These are phyloP conservation scores for Tylochromis polylepis DNA, from an alignment of 2,113 vertebrate species.

Conservation along the genomic window DNA sequence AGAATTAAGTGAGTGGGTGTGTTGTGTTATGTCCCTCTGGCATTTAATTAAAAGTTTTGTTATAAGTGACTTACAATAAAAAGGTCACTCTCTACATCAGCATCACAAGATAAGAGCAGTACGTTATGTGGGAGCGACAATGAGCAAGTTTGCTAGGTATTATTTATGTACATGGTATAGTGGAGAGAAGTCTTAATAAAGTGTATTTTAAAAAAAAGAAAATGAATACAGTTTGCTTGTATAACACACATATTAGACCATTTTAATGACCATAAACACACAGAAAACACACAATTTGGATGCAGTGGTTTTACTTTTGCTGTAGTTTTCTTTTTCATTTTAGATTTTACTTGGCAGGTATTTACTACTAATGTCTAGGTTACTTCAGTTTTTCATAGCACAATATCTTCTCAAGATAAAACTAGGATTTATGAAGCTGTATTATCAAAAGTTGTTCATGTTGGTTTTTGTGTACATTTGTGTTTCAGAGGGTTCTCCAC, in stretches of 20 bases:
- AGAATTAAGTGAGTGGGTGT: not conserved
- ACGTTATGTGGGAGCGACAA: not conserved
- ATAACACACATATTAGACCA: fast-evolving
- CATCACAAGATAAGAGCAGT: not conserved
- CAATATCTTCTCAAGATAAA: not conserved
- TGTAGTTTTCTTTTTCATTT: not conserved
- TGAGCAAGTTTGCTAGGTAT: not conserved
- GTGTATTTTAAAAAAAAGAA: not conserved
- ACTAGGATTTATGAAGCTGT: not conserved
- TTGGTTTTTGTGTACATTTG: not conserved
- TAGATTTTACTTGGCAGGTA: not conserved
- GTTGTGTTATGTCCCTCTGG: not conserved
- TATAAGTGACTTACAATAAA: not conserved
- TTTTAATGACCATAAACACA: not conserved
- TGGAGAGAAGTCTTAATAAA: not conserved
- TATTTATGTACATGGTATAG: not conserved
- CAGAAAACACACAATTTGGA: not conserved
- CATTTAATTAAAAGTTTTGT: not conserved
- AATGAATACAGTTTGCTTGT: not conserved
- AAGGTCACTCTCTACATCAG: not conserved
- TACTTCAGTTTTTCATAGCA: not conserved
- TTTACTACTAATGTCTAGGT: not conserved
- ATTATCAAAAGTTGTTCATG: not conserved
- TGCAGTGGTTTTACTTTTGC: not conserved
- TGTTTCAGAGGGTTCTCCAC: constrained; percentile 64